Evolutionary conservation across 2,888 invertebrate species (phyloP).

Genomic region (Epinotia bilunana): DNA sequence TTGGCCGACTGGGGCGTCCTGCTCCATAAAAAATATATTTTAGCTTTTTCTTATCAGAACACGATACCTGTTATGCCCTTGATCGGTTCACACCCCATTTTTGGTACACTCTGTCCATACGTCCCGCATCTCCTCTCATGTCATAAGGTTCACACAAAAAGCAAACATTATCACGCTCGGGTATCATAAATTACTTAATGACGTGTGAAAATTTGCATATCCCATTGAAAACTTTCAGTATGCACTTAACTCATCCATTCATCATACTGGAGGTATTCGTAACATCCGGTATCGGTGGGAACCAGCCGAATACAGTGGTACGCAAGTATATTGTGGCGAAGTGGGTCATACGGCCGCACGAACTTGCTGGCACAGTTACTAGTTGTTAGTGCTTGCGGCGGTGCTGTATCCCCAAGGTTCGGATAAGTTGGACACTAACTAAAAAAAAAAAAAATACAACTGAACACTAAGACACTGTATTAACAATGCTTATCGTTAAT

Average conservation of each 20-base stretch:
- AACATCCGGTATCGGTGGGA: conserved; percentile 24
- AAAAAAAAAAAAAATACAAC: too few species aligned
- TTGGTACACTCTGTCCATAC: too few species aligned
- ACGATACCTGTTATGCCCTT: too few species aligned
- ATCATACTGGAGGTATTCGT: not conserved
- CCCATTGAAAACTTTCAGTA: conserved; percentile 11
- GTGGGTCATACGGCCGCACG: conserved; percentile 51
- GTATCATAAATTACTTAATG: conserved; percentile 5
- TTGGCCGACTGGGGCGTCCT: too few species aligned
- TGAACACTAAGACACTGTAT: too few species aligned
- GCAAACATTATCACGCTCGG: too few species aligned
- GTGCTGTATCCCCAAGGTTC: conserved; percentile 13
- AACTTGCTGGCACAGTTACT: conserved; percentile 51
- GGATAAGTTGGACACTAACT: not conserved
- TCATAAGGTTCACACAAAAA: too few species aligned
- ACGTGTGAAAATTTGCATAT: conserved; percentile 2
- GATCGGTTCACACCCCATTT: too few species aligned
- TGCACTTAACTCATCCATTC: conserved; percentile 5
- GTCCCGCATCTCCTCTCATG: too few species aligned
- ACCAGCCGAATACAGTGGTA: not conserved
- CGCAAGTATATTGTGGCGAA: conserved; percentile 37
- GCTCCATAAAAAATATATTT: too few species aligned
- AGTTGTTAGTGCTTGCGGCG: conserved; percentile 28
- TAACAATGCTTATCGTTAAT: too few species aligned
- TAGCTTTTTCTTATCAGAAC: too few species aligned